Percentiles rank a stretch among this genome's conserved stretches.
Conservation (phyloP, 1,140 invertebrate genomes). For the Lepidostoma basale region DNA sequence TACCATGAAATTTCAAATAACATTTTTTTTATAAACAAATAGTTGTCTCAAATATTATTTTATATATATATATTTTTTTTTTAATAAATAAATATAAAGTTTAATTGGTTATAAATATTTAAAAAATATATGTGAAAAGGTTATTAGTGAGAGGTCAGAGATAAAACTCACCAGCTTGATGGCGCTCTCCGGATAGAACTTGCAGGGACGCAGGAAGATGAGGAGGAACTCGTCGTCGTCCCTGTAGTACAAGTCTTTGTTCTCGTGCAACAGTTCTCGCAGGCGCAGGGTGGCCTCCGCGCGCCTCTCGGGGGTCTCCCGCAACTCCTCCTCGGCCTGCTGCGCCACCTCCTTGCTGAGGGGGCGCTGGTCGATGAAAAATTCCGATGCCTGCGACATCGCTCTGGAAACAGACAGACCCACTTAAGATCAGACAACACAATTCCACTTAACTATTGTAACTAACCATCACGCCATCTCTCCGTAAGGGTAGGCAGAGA, state of each 20-base stretch:
- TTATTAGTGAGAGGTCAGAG: neutral
- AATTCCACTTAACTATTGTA: no score
- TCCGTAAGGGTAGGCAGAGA: no score
- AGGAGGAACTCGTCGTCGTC: conserved; percentile 77
- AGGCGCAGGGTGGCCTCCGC: conserved; percentile 66
- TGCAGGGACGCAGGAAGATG: conserved; percentile 77
- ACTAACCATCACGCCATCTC: no score
- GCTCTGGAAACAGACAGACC: neutral
- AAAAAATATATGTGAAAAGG: no score
- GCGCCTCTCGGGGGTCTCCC: conserved; percentile 73
- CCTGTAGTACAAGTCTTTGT: conserved; percentile 66
- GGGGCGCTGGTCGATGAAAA: conserved; percentile 54
- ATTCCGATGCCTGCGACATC: conserved; percentile 46
- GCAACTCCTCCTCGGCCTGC: conserved; percentile 68
- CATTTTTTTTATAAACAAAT: no score
- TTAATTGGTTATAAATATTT: no score
- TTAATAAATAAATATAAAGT: no score
- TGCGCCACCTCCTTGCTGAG: conserved; percentile 55
- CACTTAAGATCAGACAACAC: no score
- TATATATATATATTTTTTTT: no score
- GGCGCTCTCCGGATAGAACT: conserved; percentile 81
- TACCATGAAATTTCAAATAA: no score
- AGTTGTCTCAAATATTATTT: no score
- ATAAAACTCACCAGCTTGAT: conserved; percentile 67
- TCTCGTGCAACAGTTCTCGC: conserved; percentile 68